Conservation (phyloP, 2,113 vertebrate genomes). For the Dipodomys merriami region DNA sequence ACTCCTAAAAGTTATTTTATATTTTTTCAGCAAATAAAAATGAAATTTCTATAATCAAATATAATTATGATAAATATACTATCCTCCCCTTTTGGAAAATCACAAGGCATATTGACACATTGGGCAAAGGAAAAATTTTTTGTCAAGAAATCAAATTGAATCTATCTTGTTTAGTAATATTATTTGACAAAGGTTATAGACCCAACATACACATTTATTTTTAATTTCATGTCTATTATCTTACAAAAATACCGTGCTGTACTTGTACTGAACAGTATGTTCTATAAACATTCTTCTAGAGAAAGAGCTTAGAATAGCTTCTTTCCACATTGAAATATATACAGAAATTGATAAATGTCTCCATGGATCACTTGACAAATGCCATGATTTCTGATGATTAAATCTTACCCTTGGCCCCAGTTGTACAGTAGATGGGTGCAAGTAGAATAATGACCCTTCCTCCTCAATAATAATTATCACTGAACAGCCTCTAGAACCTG, state of each 20-base stretch:
- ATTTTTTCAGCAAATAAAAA: constrained; percentile 1
- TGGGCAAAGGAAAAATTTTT: background rate
- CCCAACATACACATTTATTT: background rate
- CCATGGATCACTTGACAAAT: background rate
- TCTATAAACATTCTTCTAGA: background rate
- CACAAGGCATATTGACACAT: background rate
- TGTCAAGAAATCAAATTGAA: background rate
- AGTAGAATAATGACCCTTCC: background rate
- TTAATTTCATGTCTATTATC: background rate
- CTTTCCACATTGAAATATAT: constrained; percentile 15
- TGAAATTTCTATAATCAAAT: background rate
- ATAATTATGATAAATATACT: background rate
- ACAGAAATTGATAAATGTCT: background rate
- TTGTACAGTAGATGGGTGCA: background rate
- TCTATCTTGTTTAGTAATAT: background rate
- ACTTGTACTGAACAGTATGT: background rate
- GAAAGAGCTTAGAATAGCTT: background rate
- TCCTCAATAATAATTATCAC: background rate
- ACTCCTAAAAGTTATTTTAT: background rate
- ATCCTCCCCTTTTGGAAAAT: background rate
- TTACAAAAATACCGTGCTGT: background rate
- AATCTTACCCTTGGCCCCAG: background rate
- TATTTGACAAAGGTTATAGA: background rate
- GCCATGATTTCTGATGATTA: background rate
- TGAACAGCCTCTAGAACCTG: background rate